Percentiles rank a stretch among this genome's conserved stretches.
phyloP scores from a whole-genome alignment of 2,797 vertebrate species.

The Phoxinus dragarum region DNA sequence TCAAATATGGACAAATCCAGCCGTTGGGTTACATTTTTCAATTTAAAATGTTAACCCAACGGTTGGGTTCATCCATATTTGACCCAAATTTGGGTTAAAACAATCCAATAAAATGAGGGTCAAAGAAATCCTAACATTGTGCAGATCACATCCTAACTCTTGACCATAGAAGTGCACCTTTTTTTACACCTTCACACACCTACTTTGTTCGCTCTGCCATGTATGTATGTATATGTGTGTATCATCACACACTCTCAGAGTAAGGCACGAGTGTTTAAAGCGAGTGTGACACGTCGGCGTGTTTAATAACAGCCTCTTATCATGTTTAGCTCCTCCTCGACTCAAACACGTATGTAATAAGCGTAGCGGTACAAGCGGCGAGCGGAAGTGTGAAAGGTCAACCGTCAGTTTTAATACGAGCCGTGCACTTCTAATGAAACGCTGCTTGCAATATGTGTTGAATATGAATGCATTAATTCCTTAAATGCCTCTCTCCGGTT shows the following conservation, averaged over 20 bases:
- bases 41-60: no score
- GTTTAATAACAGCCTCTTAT: slow-evolving; percentile 86
- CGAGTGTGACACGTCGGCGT: slow-evolving; percentile 73
- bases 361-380: slow-evolving; percentile 74
- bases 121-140: neutral
- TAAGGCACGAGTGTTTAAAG: slow-evolving; percentile 52
- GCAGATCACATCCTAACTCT: neutral
- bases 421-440: slow-evolving; percentile 82
- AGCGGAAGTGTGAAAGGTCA: slow-evolving; percentile 84
- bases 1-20: no score
- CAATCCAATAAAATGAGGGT: neutral
- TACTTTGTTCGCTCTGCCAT: neutral
- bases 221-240: no score
- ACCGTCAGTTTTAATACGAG: slow-evolving; percentile 86
- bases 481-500: slow-evolving; percentile 85
- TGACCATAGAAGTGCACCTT: neutral
- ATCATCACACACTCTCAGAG: neutral
- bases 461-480: slow-evolving; percentile 89
- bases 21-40: no score
- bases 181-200: neutral
- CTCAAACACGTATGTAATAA: slow-evolving; percentile 83
- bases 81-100: no score
- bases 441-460: slow-evolving; percentile 84
- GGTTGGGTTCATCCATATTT: no score
- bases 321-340: slow-evolving; percentile 84